Base-by-base conservation (phyloP, 2,113 vertebrate species). In the Ammodytes dubius region DNA sequence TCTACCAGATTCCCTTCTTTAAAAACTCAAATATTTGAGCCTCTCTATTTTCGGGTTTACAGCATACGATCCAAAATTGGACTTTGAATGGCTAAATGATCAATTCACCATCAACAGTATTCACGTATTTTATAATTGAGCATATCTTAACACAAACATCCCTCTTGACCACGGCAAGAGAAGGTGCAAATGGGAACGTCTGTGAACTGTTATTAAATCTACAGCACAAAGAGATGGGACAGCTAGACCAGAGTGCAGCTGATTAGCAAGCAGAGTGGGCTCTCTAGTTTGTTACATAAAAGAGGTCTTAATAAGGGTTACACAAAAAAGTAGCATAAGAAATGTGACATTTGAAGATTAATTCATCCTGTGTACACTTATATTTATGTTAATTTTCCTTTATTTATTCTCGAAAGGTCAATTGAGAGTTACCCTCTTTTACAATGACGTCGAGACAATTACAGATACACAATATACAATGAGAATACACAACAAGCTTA, bases 11-110 rank as follows among this genome's bases (percentile, higher is more conserved):
- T 83, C 17, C 45, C 43, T 60, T 70, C 57, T 81, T 78, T 82
- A 68, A 81, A 83, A 27, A 78, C 79, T 74, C 67, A 74, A 67
- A 77, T 70, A 54, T 60, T 75, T 27, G 3, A 79, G n/a, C 27
- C 14, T 71, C 37, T 60, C 13, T 71, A 60, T 70, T 27, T 27
- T 27, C 27, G 27, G 27, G 27, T 27, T 27, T 27, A 27, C 27
- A 27, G 27, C 27, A 27, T 27, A 27, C 27, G 27, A 1, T 27
- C 27, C 27, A 27, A 27, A 27, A 27, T 27, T 27, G 27, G 27
- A 27, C 27, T 27, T 27, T 27, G 27, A 27, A 27, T 27, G 27
- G 27, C 27, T 27, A 27, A 27, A 27, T 27, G 27, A 27, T 27
- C 27, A 27, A 27, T 27, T 27, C 27, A 27, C 27, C 27, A 27